These are phyloP conservation scores for Drosophila novamexicana DNA, from an alignment of 1,140 invertebrate genomes.

Conservation along the genomic window DNA sequence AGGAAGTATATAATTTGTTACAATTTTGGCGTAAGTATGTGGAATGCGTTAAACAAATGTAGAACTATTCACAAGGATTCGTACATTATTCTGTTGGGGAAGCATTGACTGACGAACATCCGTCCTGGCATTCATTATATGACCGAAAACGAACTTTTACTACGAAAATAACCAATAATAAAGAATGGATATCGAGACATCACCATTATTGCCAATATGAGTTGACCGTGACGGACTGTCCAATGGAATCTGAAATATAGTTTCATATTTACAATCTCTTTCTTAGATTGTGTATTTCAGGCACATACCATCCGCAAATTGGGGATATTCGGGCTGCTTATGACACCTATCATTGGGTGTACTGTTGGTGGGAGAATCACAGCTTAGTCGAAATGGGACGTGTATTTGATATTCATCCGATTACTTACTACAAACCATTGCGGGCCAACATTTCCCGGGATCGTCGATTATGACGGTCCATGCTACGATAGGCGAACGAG, in stretches of 20 bases:
- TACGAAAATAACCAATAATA: background rate
- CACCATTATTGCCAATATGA: background rate
- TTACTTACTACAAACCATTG: slow-evolving; percentile 55
- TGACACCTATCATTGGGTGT: background rate
- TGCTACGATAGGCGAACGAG: slow-evolving; percentile 35
- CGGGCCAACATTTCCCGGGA: slow-evolving; percentile 45
- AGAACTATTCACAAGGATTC: background rate
- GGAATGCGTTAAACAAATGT: background rate
- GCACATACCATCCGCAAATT: background rate
- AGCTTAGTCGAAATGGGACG: background rate
- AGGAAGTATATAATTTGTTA: background rate
- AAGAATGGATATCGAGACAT: background rate
- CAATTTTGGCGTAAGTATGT: background rate
- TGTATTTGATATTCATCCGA: background rate
- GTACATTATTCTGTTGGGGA: background rate
- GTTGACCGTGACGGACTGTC: background rate
- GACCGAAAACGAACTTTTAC: background rate
- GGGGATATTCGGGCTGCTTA: background rate
- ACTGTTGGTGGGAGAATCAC: background rate
- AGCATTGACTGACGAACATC: background rate
- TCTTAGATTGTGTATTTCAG: background rate
- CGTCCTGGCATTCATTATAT: background rate
- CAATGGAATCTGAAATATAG: background rate
- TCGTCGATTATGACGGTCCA: slow-evolving; percentile 11
- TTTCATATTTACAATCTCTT: background rate